These are phyloP conservation scores for Spongilla lacustris DNA, from an alignment of 37 sponge, comb jelly and placozoan genomes.

Conservation along the genomic window DNA sequence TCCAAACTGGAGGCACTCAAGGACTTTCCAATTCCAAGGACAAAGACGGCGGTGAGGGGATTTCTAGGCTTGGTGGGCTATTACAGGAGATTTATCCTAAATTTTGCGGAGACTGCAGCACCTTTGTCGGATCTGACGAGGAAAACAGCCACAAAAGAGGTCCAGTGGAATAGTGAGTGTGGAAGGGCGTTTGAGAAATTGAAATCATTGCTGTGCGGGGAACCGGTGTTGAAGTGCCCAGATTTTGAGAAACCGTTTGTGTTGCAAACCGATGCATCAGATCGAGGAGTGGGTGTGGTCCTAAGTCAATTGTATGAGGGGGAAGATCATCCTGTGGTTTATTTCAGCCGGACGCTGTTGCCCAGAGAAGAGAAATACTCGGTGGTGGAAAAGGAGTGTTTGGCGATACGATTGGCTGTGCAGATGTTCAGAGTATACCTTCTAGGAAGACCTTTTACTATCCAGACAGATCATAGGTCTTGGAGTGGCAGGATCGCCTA, in stretches of 20 bases:
- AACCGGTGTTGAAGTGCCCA: slow-evolving; percentile 52
- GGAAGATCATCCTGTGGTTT: slow-evolving; percentile 50
- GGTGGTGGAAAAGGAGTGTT: slow-evolving; percentile 57
- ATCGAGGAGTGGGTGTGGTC: slow-evolving; percentile 59
- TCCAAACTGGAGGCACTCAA: slow-evolving; percentile 17
- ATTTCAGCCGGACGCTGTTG: slow-evolving; percentile 44
- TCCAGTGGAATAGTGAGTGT: slow-evolving; percentile 54
- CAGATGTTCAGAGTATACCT: slow-evolving; percentile 54
- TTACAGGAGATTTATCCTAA: slow-evolving; percentile 53
- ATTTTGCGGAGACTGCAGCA: slow-evolving; percentile 35
- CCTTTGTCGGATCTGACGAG: slow-evolving; percentile 46
- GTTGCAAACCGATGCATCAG: slow-evolving; percentile 57
- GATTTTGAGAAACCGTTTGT: slow-evolving; percentile 30
- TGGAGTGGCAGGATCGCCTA: slow-evolving; percentile 21
- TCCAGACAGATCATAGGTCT: slow-evolving; percentile 55
- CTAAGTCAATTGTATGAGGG: slow-evolving; percentile 48
- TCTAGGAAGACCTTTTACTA: slow-evolving; percentile 14
- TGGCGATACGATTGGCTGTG: slow-evolving; percentile 28
- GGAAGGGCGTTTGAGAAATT: slow-evolving; percentile 34
- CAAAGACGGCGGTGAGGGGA: slow-evolving; percentile 36
- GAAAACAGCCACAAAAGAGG: slow-evolving; percentile 19
- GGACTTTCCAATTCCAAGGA: slow-evolving; percentile 26
- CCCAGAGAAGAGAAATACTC: slow-evolving; percentile 50
- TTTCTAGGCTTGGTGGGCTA: slow-evolving; percentile 52
- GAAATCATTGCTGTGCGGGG: not conserved